Evolutionary conservation across 2,113 vertebrate species (phyloP), one percentile per base, ranked within the genome.

Genomic region (Triplophysa rosa): DNA sequence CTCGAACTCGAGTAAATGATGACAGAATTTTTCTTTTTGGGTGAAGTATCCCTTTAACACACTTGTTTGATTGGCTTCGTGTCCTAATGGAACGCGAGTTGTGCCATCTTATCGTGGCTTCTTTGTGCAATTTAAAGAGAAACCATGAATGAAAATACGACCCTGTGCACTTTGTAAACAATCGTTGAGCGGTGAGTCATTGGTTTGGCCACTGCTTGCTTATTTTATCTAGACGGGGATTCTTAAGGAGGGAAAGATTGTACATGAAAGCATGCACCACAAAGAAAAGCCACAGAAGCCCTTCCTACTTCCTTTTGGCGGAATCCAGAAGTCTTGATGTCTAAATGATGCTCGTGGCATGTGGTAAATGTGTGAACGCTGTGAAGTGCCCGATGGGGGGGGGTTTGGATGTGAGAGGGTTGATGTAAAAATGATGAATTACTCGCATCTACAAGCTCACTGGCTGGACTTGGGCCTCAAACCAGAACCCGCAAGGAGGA

Each of bases 91-190:
- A 68, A 56, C 67, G 42, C 67, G 52, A 78, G 8, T 58, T 68
- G 74, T 81, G 67, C 52, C 29, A 9, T 16, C 2, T n/a, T n/a
- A 16, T 37, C 23, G 9, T 58, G 68, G 26, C 52, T 79, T 24
- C 62, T 74, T 24, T 58, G 61, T 68, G 59, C 64, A 58, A 69
- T 69, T 33, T 42, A 63, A 23, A 65, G 62, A 21, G 6, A 78
- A 62, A 74, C 58, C 63, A 17, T 84, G 33, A 78, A 79, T 67
- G 69, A 77, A 80, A 74, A 54, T 65, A 68, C 42, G 63, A 69
- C 75, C 56, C 56, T 9, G 69, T 66, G 69, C 69, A 24, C 52
- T 79, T 16, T 73, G 19, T 24, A 56, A 70, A 81, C 78, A 74
- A 74, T 69, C 68, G 66, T 68, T 21, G 21, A 69, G 42, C 12